Conservation (phyloP, 2,113 vertebrate genomes). For the Pipra filicauda region DNA sequence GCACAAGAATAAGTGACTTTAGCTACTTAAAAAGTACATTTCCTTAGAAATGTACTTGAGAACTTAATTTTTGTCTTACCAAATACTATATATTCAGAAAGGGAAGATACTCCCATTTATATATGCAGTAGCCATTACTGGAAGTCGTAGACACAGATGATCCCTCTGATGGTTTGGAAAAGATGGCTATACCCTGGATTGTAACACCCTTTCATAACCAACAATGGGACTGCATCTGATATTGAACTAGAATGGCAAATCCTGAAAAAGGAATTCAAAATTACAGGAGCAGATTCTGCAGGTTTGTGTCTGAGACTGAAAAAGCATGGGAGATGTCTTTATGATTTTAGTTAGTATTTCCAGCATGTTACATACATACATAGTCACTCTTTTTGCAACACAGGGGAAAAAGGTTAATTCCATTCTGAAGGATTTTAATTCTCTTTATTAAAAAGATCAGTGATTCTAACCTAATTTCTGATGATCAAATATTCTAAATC, state of each 20-base stretch:
- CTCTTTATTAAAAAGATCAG: neutral
- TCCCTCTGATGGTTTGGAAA: neutral
- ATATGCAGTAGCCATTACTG: neutral
- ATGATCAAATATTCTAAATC: neutral
- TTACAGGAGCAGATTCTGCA: neutral
- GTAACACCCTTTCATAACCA: neutral
- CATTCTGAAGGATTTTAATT: neutral
- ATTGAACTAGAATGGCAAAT: neutral
- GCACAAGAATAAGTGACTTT: neutral
- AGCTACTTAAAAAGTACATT: neutral
- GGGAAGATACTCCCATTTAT: neutral
- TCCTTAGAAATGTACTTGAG: neutral
- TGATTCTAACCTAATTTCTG: neutral
- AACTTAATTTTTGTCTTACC: neutral
- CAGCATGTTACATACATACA: neutral
- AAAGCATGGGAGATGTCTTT: neutral
- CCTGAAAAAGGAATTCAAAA: neutral
- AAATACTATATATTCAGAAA: neutral
- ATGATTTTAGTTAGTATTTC: neutral
- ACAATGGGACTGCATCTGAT: neutral
- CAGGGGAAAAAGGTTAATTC: neutral
- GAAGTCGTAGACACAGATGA: neutral
- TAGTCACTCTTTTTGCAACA: neutral
- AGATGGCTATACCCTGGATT: neutral
- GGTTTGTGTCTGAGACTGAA: neutral